Percentiles rank a stretch among this genome's conserved stretches.
These are phyloP conservation scores for Zygaena filipendulae DNA, from an alignment of 2,888 invertebrate species.

Conservation along the genomic window DNA sequence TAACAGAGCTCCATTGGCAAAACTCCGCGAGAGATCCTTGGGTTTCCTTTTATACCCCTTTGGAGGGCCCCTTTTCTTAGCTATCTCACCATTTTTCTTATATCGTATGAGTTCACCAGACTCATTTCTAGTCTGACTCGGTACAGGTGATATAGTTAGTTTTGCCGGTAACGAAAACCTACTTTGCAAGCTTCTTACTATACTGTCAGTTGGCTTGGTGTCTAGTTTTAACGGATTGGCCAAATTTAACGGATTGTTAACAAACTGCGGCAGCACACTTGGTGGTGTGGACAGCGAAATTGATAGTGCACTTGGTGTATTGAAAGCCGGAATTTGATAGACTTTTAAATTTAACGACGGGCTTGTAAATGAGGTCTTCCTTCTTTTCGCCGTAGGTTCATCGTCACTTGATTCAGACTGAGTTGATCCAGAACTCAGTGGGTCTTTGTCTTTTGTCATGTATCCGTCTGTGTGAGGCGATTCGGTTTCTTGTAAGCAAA, in stretches of 20 bases:
- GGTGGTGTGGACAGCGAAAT: slow-evolving; percentile 38
- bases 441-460: slow-evolving; percentile 30
- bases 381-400: slow-evolving; percentile 41
- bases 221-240: slow-evolving; percentile 47
- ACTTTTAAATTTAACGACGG: slow-evolving; percentile 51
- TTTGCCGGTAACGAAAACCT: slow-evolving; percentile 46
- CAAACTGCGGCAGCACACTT: slow-evolving; percentile 42
- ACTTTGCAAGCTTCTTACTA: slow-evolving; percentile 44
- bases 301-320: slow-evolving; percentile 38
- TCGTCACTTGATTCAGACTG: slow-evolving; percentile 49
- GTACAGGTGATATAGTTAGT: slow-evolving; percentile 44
- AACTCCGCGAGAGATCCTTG: slow-evolving; percentile 43
- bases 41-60: slow-evolving; percentile 60
- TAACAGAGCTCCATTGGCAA: slow-evolving; percentile 31
- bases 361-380: slow-evolving; percentile 30
- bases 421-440: slow-evolving; percentile 20
- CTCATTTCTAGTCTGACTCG: slow-evolving; percentile 22
- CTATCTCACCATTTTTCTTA: slow-evolving; percentile 58
- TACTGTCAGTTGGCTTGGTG: slow-evolving; percentile 28
- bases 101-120: slow-evolving; percentile 44
- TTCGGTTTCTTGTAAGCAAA: slow-evolving; percentile 53
- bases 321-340: slow-evolving; percentile 52
- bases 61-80: slow-evolving; percentile 54
- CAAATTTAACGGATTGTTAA: slow-evolving; percentile 51
- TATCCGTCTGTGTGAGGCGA: slow-evolving; percentile 37